phyloP scores from a whole-genome alignment of 2,797 vertebrate species.

The Halcyon leucocephala region DNA sequence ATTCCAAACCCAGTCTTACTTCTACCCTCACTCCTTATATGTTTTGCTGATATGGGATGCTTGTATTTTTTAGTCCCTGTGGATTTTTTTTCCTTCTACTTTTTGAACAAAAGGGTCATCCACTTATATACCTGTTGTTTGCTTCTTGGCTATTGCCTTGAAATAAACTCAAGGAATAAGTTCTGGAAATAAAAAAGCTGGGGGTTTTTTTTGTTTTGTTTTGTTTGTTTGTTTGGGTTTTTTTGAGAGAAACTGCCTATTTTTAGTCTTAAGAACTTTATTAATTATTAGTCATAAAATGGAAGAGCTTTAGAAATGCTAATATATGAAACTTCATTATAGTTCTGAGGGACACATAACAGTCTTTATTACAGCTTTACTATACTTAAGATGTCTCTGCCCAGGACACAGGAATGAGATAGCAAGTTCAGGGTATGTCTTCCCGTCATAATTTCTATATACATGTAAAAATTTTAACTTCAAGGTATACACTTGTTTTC shows the following conservation, averaged over 20 bases:
- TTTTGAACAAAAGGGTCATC: not conserved
- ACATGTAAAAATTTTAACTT: not conserved
- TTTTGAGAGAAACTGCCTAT: not conserved
- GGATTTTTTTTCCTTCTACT: not conserved
- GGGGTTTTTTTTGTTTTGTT: no score
- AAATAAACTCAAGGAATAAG: not conserved
- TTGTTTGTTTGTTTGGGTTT: no score
- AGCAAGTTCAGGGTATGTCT: not conserved
- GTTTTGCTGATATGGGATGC: not conserved
- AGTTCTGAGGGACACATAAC: not conserved
- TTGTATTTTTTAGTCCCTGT: not conserved
- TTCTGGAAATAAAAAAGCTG: not conserved
- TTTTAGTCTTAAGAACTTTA: not conserved
- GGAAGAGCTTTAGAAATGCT: not conserved
- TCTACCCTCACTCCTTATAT: not conserved
- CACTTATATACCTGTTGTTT: not conserved
- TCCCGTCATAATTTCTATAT: not conserved
- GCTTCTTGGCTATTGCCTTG: not conserved
- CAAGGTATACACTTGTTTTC: not conserved
- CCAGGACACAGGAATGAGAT: not conserved
- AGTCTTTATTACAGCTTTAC: not conserved
- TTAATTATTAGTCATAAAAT: not conserved
- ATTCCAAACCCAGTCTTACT: conserved; percentile 38
- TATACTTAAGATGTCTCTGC: not conserved
- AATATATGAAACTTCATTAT: not conserved